Conservation (phyloP, 2,797 vertebrate species). For the Melanotaenia trifasciata region DNA sequence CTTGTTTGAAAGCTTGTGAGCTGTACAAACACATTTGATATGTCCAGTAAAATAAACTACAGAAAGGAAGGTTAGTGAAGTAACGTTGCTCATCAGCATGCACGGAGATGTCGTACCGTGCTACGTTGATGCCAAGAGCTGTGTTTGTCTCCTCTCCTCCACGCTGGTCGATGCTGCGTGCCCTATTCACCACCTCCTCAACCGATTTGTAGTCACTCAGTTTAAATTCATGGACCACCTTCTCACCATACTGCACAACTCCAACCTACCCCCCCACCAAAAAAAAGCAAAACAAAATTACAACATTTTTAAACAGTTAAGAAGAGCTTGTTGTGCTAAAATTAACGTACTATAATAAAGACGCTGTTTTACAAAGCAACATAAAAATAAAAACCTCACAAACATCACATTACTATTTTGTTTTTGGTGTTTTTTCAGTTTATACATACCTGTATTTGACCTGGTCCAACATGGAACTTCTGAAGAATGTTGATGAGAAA, state of each 20-base stretch:
- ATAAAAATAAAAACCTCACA: neutral
- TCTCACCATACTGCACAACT: constrained; percentile 95
- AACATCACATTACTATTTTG: neutral
- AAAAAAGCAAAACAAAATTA: constrained; percentile 11
- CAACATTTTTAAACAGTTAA: neutral
- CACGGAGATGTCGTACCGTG: constrained; percentile 82
- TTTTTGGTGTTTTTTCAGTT: neutral
- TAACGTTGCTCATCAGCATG: neutral
- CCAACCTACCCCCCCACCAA: constrained; percentile 84
- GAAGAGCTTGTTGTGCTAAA: neutral
- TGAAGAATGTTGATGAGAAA: constrained; percentile 98
- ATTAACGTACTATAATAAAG: neutral
- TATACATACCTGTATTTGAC: constrained; percentile 93
- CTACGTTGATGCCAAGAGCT: constrained; percentile 92
- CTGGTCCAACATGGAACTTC: constrained; percentile 97
- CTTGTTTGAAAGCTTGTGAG: constrained; percentile 95
- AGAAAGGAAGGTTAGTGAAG: neutral
- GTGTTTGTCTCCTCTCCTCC: constrained; percentile 97
- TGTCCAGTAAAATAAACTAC: neutral
- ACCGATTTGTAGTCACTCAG: constrained; percentile 94
- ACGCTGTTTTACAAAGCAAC: neutral
- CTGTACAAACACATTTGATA: constrained; percentile 71
- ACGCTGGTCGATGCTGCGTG: constrained; percentile 91
- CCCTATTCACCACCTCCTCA: constrained; percentile 93
- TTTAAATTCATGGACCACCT: constrained; percentile 94